Evolutionary conservation across 2,113 vertebrate genomes (phyloP), one percentile per base, ranked within the genome.

Genomic region (Pachycephala philippinensis): DNA sequence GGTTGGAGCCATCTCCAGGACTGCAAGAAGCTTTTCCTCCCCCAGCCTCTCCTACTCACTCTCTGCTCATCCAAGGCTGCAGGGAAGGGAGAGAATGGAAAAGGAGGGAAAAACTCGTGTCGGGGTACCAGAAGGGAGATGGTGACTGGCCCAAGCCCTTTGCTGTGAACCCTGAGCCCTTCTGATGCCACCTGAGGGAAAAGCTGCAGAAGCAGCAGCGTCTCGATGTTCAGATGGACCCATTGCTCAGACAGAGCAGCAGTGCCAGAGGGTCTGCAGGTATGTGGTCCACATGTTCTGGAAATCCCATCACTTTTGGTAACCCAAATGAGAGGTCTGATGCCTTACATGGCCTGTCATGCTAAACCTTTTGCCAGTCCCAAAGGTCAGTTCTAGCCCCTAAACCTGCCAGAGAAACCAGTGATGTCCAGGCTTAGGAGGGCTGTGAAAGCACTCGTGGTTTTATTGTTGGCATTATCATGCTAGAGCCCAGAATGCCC

Each of bases 21-120:
- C 65, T 74, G 37, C 64, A 78, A 80, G 63, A 56, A 81, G 81
- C 50, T 95, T 78, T 87, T 84, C 77, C 77, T 91, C 59, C 84
- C 8, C 22, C 77, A 45, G 21, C 56, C 30, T 57, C 90, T 91
- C 81, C 77, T 91, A 77, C 77, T 86, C 71, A 53, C 23, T 77
- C 30, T 33, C 31, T 47, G 31, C 37, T 91, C 11, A 24, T 81
- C 69, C 42, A 78, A 20, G 22, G 28, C 45, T 87, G 27, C 45
- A n/a, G 33, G 11, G 30, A 24, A 86, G 40, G 10, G 13, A 87
- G 11, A 72, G 30, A 63, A 80, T 2, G 6, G 35, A 54, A 31
- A 53, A 83, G 6, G 2, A 24, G 6, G 3, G 6, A 47, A 52
- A 60, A 11, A 30, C 13, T 68, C 37, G 3, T 39, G 26, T n/a